A percentile compares a stretch with the other conserved stretches of the same genome.
phyloP scores from a whole-genome alignment of 2,888 invertebrate species.

The Patella depressa region DNA sequence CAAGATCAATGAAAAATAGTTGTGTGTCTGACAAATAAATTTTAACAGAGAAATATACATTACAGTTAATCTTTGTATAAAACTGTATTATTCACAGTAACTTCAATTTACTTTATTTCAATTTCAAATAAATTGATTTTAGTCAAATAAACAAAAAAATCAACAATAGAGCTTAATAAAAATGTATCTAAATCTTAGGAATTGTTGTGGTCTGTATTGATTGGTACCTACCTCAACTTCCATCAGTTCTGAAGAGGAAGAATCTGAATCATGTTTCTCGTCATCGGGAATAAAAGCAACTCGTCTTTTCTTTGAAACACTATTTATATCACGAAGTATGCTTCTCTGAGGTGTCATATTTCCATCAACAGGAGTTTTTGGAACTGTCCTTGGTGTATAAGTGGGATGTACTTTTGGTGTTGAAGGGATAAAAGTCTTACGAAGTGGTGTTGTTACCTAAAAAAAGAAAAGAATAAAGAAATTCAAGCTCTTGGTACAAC shows the following conservation, averaged over 20 bases:
- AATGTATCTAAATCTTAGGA: not conserved
- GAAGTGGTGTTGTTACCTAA: not conserved
- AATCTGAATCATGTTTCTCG: constrained; percentile 42
- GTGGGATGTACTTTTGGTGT: constrained; percentile 4
- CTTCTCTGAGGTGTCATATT: constrained; percentile 53
- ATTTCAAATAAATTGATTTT: no score
- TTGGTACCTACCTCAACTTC: constrained; percentile 53
- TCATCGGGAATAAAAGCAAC: constrained; percentile 52
- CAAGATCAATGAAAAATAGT: no score
- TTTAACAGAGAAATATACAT: no score
- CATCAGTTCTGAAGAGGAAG: constrained; percentile 58
- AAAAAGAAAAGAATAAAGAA: no score
- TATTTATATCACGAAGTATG: constrained; percentile 49
- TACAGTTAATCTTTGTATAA: no score
- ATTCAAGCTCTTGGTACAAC: no score
- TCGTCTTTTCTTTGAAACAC: constrained; percentile 55
- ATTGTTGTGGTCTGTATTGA: not conserved
- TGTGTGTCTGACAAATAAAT: no score
- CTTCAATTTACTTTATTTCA: no score
- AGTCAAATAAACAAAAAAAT: no score
- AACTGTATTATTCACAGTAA: no score
- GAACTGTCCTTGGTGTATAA: constrained; percentile 13
- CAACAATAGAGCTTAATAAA: not conserved
- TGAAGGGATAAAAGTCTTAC: not conserved
- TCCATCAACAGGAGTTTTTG: constrained; percentile 16